Evolutionary conservation across 2,888 invertebrate species (phyloP), one percentile per base, ranked within the genome.

Genomic region (Sepiola atlantica): DNA sequence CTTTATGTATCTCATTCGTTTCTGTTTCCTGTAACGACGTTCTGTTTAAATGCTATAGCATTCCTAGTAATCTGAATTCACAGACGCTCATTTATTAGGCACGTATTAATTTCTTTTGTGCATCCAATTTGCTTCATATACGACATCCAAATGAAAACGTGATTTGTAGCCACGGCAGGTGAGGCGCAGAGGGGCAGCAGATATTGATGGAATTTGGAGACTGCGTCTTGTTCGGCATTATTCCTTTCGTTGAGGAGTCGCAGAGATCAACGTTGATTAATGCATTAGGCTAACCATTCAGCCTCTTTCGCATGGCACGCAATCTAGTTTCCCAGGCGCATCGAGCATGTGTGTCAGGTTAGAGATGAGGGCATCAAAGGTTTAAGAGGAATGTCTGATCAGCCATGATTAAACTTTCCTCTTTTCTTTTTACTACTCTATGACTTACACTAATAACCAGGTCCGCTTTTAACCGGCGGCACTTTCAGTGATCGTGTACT

Each of bases 201-300:
- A 45, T 45, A 45, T 45, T 45, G 45, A 45, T 45, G 45, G 45
- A 45, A 45, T 45, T 45, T 8, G 45, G 45, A 2, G 45, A 45
- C 45, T 45, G 45, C 45, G 8, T 45, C 45, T 45, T 14, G 14
- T 14, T 14, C 32, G 21, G 77, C 77, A 16, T 32, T 32, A n/a
- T 77, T 0, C n/a, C 16, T 4, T 10, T 77, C n/a, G 77, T 32
- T 77, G 3, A 24, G 24, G 21, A 61, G 61, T 77, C 77, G 32
- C 14, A 32, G 77, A 77, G 77, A 77, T 77, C 77, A 77, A n/a
- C n/a, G n/a, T 18, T 77, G 77, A 77, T 77, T 77, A 61, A 32
- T 77, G n/a, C 77, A 77, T 77, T 77, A 77, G n/a, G n/a, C n/a
- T n/a, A n/a, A 77, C 77, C 18, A 77, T 77, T 77, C 77, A 77